Base-by-base conservation (phyloP, 2,888 invertebrate genomes). In the Andrena marginata region DNA sequence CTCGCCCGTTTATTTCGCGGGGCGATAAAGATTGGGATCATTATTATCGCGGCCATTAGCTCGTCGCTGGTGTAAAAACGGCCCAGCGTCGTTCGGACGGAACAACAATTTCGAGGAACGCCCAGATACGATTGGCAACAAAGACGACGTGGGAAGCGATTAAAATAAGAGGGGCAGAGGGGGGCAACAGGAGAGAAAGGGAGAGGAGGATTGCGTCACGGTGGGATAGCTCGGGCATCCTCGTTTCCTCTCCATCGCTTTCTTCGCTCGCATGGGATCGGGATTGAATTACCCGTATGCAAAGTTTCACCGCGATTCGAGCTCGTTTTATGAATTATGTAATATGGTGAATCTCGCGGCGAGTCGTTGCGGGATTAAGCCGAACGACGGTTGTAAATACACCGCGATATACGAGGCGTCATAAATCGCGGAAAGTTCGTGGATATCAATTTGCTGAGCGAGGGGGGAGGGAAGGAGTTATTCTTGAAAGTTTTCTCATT, bases 11-110 rank as follows among this genome's bases (percentile, higher is more conserved):
- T 88, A 88, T 79, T 85, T 80, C 80, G 67, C 77, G 72, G 68
- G 77, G 54, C 82, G 64, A 80, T 88, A 88, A 88, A 88, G 83
- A 88, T 86, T 78, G 69, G 75, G 78, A 86, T 87, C 85, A 69
- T 88, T 86, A 88, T 85, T 88, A 79, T 88, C 86, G 67, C 59
- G 75, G 67, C 76, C 64, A 75, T 88, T 88, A 86, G 83, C 81
- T 74, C 31, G 48, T 49, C 63, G 71, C 71, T 5, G 70, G 70
- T 80, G 31, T 8, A 85, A 83, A 85, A 85, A 78, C 60, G 35
- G 20, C 51, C 48, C 29, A 33, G 81, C 77, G 75, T 64, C 75
- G 77, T 77, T 64, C 80, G 80, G 70, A 84, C 64, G 82, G 85
- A 87, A 90, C 85, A 87, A 90, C 87, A 85, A 86, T 83, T 85